Conservation (phyloP, 2,113 vertebrate genomes). For the Semicossyphus pulcher region DNA sequence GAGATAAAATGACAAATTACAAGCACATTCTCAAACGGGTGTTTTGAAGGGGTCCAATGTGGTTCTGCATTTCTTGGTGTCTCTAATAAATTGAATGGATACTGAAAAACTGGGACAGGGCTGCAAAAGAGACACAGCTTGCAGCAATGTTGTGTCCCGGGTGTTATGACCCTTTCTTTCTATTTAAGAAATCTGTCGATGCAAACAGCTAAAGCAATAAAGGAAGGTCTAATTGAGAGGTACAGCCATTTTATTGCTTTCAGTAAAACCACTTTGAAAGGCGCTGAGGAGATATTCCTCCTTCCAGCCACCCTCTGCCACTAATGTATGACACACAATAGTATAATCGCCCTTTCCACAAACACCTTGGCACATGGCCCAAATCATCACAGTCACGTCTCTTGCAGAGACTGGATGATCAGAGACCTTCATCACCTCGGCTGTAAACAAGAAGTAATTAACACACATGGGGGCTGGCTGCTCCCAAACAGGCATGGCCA, state of each 20-base stretch:
- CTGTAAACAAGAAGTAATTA: constrained; percentile 60
- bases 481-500: background rate
- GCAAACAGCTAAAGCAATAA: background rate
- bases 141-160: background rate
- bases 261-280: constrained; percentile 3
- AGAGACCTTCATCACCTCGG: constrained; percentile 33
- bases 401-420: constrained; percentile 15
- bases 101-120: background rate
- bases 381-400: constrained; percentile 17
- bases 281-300: background rate
- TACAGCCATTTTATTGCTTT: background rate
- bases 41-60: background rate
- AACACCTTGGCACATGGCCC: constrained; percentile 31
- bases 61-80: background rate
- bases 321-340: constrained; percentile 4
- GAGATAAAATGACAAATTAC: background rate
- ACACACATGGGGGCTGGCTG: constrained; percentile 29
- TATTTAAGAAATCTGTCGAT: background rate
- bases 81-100: background rate
- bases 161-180: background rate
- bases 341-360: background rate
- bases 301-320: background rate
- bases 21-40: background rate
- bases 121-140: background rate
- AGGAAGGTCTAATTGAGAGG: background rate